Evolutionary conservation across 2,113 vertebrate species (phyloP), one percentile per base, ranked within the genome.

Genomic region (Toxotes chatareus): DNA sequence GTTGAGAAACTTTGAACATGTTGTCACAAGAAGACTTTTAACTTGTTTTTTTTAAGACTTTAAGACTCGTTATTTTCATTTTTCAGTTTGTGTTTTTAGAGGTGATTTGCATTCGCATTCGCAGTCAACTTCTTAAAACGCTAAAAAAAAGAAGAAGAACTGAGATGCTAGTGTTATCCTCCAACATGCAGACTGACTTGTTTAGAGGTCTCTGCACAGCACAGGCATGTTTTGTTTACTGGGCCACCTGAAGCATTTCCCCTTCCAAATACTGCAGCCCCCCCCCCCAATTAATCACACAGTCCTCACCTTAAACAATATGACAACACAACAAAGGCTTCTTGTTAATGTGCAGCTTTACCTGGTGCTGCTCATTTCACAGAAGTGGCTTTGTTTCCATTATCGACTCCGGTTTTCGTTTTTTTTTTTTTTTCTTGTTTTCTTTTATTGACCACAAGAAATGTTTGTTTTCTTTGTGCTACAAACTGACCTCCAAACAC

Each of bases 401-500:
- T 78, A 76, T 81, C 10, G 62, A 81, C 53, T 59, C 13, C 19
- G 14, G 23, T 31, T 62, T 71, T 57, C 13, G 66, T 84, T 23
- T 10, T 57, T 1, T 31, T 63, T 11, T 10, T 57, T 13, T 31
- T 63, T 59, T 65, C n/a, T n/a, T n/a, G n/a, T n/a, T 78, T 81
- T 51, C 21, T 51, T 63, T 86, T 79, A 82, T 67, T 77, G 77
- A 76, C 55, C 38, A 55, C 21, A 16, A 80, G 23, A 72, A 73
- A 77, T 62, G 42, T 53, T 74, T 86, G 66, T 70, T 80, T 82
- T 82, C 32, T 77, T 76, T 76, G 51, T 79, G 31, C 63, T 32
- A n/a, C 34, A 19, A 27, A 9, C 67, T 69, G 69, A 57, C 79
- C 80, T 79, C 74, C 66, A 67, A 57, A 71, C 53, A 47, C 51